A percentile compares a stretch with the other conserved stretches of the same genome.
These are phyloP conservation scores for Globodera rostochiensis DNA, from an alignment of 1,140 invertebrate genomes.

Conservation along the genomic window DNA sequence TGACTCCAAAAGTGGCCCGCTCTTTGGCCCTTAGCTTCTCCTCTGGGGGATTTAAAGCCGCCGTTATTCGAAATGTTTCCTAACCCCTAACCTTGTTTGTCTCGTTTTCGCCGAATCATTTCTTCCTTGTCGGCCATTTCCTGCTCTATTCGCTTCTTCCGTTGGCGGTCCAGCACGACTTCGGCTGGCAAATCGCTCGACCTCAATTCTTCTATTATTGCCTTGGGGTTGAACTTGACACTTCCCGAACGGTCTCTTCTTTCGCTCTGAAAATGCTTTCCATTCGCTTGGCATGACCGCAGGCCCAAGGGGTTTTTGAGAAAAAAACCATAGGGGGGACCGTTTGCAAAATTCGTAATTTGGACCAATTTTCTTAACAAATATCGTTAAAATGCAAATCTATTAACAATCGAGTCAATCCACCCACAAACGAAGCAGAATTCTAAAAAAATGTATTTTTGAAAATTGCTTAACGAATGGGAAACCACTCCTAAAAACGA, in stretches of 20 bases:
- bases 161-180: constrained; percentile 82
- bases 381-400: no score
- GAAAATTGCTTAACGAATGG: no score
- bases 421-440: neutral
- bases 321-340: no score
- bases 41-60: constrained; percentile 28
- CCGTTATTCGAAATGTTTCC: neutral
- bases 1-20: constrained; percentile 56
- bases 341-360: no score
- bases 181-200: constrained; percentile 68
- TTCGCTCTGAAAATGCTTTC: neutral
- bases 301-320: no score
- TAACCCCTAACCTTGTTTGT: constrained; percentile 26
- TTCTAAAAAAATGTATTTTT: neutral
- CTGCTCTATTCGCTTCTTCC: constrained; percentile 74
- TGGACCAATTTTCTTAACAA: no score
- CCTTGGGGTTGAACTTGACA: constrained; percentile 39
- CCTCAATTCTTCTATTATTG: constrained; percentile 61
- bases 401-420: no score
- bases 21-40: constrained; percentile 64
- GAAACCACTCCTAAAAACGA: no score
- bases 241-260: neutral
- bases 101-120: constrained; percentile 57
- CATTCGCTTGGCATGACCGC: neutral
- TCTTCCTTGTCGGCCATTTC: constrained; percentile 67